Base-by-base conservation (phyloP, 2,797 vertebrate species). In the Babyrousa celebensis region DNA sequence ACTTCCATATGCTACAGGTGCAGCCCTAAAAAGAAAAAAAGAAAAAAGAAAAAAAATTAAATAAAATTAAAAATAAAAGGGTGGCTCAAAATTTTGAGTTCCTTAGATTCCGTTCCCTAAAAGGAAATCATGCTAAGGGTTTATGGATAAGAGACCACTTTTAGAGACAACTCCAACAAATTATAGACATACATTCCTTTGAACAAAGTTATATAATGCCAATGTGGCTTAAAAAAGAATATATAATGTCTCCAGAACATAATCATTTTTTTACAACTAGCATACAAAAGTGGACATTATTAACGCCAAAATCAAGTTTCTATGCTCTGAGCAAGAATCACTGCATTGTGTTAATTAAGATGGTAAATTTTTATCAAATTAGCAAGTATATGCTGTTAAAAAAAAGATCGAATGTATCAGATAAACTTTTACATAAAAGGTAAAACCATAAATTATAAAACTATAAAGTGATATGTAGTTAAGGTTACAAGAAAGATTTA, bases 241-340 rank as follows among this genome's bases (percentile, higher is more conserved):
- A 92, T 86, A 79, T 78, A 78, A 43, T 54, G 10, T 72, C 27
- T 72, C 52, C 80, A 18, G 16, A 48, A 87, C 17, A 67, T 90
- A 92, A 92, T 75, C 96, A 29, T 96, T 84, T 93, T 96, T 94
- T 87, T n/a, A 95, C 32, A 92, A 80, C 67, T 79, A 65, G 3
- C 85, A 77, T 56, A 79, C 40, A 67, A 62, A 85, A 25, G 78
- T 95, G 71, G 91, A 60, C 83, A 86, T 94, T 85, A 96, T 54
- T 92, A 62, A 96, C 89, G 67, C 52, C 48, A 94, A 86, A n/a
- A 91, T 90, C 85, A 92, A 94, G 32, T 92, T 95, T 90, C 72
- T 36, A 48, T 20, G 82, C 40, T 93, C 72, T 86, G 65, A 70
- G 36, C 52, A 90, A 90, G 40, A 87, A 90, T 87, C 80, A 80